A percentile compares a stretch with the other conserved stretches of the same genome.
phyloP scores from a whole-genome alignment of 2,797 vertebrate species.

The Buceros bicornis region DNA sequence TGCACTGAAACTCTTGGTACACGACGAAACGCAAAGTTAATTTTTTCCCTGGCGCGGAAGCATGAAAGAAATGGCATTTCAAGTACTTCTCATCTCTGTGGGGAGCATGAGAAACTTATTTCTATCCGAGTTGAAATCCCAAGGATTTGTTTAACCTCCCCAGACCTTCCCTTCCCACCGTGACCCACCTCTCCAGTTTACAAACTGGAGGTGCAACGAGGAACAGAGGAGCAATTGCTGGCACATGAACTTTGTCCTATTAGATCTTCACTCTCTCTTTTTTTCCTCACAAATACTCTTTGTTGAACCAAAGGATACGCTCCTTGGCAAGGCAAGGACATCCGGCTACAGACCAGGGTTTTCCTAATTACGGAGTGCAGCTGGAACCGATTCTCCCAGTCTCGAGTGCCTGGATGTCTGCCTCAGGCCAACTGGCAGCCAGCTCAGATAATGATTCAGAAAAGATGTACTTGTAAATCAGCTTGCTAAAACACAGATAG shows the following conservation, averaged over 20 bases:
- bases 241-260: neutral
- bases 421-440: constrained; percentile 62
- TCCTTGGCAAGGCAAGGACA: constrained; percentile 63
- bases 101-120: neutral
- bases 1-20: neutral
- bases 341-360: constrained; percentile 48
- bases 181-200: neutral
- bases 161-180: neutral
- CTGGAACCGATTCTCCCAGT: constrained; percentile 53
- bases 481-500: constrained; percentile 18
- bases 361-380: constrained; percentile 54
- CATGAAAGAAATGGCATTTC: constrained; percentile 34
- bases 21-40: constrained; percentile 5
- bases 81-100: neutral
- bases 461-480: constrained; percentile 59
- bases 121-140: neutral
- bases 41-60: neutral
- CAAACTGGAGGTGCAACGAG: accelerated
- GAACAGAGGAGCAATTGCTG: neutral
- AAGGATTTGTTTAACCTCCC: neutral
- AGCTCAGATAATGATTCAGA: constrained; percentile 18
- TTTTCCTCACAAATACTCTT: neutral
- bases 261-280: neutral
- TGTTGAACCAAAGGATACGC: neutral
- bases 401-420: constrained; percentile 44